These are phyloP conservation scores for Sarcophaga variegata DNA, from an alignment of 2,888 invertebrate genomes.

Conservation along the genomic window DNA sequence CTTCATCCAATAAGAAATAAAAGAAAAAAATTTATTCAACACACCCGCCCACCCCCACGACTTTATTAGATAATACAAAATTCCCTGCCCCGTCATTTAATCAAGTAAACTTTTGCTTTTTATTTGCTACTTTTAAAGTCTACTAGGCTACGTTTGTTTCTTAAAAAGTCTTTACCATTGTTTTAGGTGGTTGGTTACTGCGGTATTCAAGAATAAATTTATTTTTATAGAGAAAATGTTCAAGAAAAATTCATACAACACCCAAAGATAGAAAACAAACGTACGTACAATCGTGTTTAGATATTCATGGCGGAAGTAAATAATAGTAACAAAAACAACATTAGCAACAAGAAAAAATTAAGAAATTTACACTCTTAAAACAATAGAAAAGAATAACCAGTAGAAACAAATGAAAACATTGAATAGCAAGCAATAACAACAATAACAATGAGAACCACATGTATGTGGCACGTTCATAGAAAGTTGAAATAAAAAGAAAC, in stretches of 20 bases:
- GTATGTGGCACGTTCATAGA: slow-evolving; percentile 14
- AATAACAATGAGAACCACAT: slow-evolving; percentile 21
- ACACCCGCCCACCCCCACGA: too few species aligned
- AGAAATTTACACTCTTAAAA: slow-evolving; percentile 34
- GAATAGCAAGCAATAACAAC: slow-evolving; percentile 18
- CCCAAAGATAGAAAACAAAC: neutral
- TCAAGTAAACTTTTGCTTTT: neutral
- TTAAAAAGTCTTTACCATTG: neutral
- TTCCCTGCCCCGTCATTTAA: neutral
- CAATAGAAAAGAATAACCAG: slow-evolving; percentile 27
- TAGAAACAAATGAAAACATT: neutral
- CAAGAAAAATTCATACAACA: slow-evolving; percentile 32
- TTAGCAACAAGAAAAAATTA: slow-evolving; percentile 48
- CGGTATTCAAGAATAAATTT: slow-evolving; percentile 64
- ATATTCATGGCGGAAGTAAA: slow-evolving; percentile 79
- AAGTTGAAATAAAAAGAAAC: neutral
- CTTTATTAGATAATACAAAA: too few species aligned
- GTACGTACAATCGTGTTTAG: slow-evolving; percentile 73
- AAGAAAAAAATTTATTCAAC: too few species aligned
- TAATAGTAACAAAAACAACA: slow-evolving; percentile 22
- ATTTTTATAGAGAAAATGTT: slow-evolving; percentile 41
- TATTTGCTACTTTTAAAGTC: slow-evolving; percentile 11
- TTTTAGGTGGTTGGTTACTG: slow-evolving; percentile 68
- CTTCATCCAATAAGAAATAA: too few species aligned
- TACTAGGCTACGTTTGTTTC: slow-evolving; percentile 68